Conservation (phyloP, 1,140 invertebrate species). For the Delia radicum region DNA sequence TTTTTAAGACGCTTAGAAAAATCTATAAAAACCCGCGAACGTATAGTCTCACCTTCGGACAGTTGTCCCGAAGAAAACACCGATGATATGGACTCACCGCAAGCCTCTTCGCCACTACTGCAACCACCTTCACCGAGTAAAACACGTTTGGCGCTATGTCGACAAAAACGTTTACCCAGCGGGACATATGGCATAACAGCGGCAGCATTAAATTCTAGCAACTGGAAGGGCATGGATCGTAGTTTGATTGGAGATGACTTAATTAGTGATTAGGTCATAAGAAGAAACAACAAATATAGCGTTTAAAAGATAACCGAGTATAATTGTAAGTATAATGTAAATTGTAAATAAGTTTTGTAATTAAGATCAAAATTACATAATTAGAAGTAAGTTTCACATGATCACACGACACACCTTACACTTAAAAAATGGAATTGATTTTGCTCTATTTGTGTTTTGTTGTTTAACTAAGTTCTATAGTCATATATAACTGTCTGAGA, state of each 20-base stretch:
- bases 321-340: neutral
- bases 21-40: conserved; percentile 34
- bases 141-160: conserved; percentile 28
- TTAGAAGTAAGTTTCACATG: neutral
- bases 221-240: conserved; percentile 32
- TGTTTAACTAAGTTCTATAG: no score
- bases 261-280: conserved; percentile 29
- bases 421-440: neutral
- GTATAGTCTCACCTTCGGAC: conserved; percentile 32
- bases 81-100: conserved; percentile 34
- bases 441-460: no score
- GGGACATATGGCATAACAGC: conserved; percentile 28
- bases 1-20: conserved; percentile 34
- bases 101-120: conserved; percentile 32
- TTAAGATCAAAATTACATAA: neutral
- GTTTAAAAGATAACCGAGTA: neutral
- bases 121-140: conserved; percentile 29
- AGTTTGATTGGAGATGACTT: conserved; percentile 31
- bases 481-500: neutral
- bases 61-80: conserved; percentile 35
- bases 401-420: neutral
- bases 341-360: neutral
- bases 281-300: neutral
- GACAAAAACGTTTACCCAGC: conserved; percentile 31
- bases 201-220: conserved; percentile 18